Evolutionary conservation across 2,888 invertebrate species (phyloP), one percentile per base, ranked within the genome.

Genomic region (Eristalis arbustorum): DNA sequence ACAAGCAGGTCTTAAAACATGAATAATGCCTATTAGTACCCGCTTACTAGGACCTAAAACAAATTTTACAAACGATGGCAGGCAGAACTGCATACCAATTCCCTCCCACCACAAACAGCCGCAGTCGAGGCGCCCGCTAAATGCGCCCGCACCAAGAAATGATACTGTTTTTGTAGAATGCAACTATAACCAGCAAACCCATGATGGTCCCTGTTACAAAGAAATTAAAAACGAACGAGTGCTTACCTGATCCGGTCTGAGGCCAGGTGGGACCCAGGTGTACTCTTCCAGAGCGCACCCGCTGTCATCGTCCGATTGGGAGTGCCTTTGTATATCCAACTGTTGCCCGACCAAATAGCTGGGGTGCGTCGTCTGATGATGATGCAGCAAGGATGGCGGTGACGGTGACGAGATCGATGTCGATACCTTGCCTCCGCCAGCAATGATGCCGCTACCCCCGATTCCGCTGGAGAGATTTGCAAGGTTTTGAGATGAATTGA

Each of bases 201-300:
- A 37, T 34, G 37, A 11, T 68, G 14, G 18, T 31, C 18, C 37
- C 8, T 11, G 31, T 31, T 31, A 1, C 22, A 8, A 6, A 34
- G 14, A 22, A 57, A 34, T 61, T n/a, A 37, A 28, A 37, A 63
- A 61, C 66, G 69, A 22, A 61, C 66, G 69, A 22, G 49, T 66
- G 90, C 93, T 93, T 93, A 99, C 99, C 96, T 98, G 98, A 94
- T 99, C 98, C 2, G 99, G 98, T 92, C 98, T 95, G 23, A 99
- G 94, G 88, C 98, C 98, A 3, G 98, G 98, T 71, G 99, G 99
- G 84, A 99, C 98, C 99, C 99, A 99, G 3, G 98, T 98, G 93
- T 99, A 99, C 93, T 99, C 99, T 92, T 99, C 99, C 88, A 99
- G 94, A 25, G 98, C 98, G 92, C 99, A 99, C n/a, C 99, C 99